These are phyloP conservation scores for Synanthedon formicaeformis DNA, from an alignment of 2,888 invertebrate species.

Conservation along the genomic window DNA sequence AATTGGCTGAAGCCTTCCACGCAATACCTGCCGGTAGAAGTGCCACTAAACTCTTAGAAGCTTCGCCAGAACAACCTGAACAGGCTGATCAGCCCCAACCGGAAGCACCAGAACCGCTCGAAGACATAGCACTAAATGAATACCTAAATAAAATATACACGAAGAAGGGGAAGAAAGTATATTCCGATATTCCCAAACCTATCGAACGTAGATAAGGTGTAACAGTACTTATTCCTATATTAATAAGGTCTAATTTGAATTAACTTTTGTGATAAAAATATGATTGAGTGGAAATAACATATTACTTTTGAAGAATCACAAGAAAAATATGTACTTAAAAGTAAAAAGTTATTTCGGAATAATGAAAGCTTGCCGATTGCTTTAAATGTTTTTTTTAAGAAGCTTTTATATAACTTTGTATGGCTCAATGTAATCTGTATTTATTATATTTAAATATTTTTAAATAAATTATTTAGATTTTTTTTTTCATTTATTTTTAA, in stretches of 20 bases:
- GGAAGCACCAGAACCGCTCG: constrained; percentile 14
- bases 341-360: constrained; percentile 6
- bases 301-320: constrained; percentile 4
- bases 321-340: constrained; percentile 2
- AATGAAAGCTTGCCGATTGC: constrained; percentile 1
- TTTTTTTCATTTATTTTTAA: too few species aligned
- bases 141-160: constrained; percentile 48
- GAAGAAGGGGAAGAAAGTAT: constrained; percentile 45
- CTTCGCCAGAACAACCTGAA: constrained; percentile 27
- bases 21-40: constrained; percentile 61
- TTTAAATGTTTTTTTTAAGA: constrained; percentile 1
- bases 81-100: constrained; percentile 30
- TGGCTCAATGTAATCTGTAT: constrained; percentile 1
- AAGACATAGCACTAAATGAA: constrained; percentile 36
- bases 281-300: constrained; percentile 4
- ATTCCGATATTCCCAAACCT: constrained; percentile 31
- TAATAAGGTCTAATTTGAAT: too few species aligned
- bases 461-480: constrained; percentile 16
- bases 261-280: not conserved
- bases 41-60: constrained; percentile 50
- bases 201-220: constrained; percentile 43
- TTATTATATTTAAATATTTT: constrained; percentile 1
- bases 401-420: not conserved
- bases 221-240: not conserved
- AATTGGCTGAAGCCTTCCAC: constrained; percentile 80